Conservation (phyloP, 64 coral and sea anemone genomes). For the Stylophora pistillata region DNA sequence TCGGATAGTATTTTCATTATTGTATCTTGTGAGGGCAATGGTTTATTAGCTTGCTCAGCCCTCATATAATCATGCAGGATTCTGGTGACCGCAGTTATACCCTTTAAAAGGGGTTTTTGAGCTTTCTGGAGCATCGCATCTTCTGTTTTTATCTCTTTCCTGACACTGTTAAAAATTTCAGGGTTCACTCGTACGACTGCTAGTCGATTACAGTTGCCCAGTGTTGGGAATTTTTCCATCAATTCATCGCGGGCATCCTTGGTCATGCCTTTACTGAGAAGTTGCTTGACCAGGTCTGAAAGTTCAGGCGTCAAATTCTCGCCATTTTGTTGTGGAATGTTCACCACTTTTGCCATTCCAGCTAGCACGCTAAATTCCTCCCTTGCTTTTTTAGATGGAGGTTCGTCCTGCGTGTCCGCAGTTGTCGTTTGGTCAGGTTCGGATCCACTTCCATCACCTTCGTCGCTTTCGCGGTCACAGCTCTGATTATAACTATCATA, state of each 20-base stretch:
- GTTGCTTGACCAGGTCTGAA: constrained; percentile 29
- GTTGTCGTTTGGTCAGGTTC: neutral
- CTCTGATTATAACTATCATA: constrained; percentile 43
- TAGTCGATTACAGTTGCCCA: constrained; percentile 39
- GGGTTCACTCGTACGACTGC: no score
- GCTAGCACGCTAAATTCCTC: constrained; percentile 8
- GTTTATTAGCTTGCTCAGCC: no score
- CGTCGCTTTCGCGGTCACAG: neutral
- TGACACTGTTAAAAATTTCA: no score
- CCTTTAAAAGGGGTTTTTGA: no score
- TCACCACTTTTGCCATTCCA: constrained; percentile 48
- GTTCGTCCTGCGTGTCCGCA: neutral
- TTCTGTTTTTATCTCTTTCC: no score
- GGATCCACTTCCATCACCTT: neutral
- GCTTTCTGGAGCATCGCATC: no score
- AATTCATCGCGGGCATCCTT: constrained; percentile 49
- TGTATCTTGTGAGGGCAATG: no score
- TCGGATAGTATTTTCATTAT: no score
- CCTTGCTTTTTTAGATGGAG: constrained; percentile 10
- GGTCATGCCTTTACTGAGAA: constrained; percentile 28
- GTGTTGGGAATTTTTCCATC: constrained; percentile 28
- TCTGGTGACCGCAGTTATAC: no score
- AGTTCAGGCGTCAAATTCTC: constrained; percentile 21
- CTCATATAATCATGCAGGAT: no score
- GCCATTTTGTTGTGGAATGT: constrained; percentile 24